phyloP scores from a whole-genome alignment of 2,113 vertebrate species.

The Sebastes schlegelii region DNA sequence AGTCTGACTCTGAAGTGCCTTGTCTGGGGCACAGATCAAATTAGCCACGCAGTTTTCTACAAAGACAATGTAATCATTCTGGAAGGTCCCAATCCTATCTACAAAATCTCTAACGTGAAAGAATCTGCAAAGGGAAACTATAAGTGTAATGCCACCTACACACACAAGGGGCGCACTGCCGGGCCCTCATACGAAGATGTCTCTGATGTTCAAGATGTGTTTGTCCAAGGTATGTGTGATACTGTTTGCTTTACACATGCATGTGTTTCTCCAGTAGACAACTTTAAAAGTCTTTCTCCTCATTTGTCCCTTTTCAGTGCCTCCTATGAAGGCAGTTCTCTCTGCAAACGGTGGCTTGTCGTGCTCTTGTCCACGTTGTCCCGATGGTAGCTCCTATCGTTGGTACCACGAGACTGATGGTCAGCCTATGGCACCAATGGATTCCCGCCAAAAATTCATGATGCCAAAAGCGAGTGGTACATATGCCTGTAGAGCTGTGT shows the following conservation, averaged over 20 bases:
- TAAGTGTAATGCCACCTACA: constrained; percentile 52
- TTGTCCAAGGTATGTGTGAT: constrained; percentile 41
- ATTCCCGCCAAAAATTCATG: accelerated
- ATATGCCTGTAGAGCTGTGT: constrained; percentile 45
- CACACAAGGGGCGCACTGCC: accelerated
- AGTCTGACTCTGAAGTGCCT: constrained; percentile 55
- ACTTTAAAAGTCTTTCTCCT: not conserved
- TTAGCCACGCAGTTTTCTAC: not conserved
- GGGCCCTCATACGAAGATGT: accelerated
- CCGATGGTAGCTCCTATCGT: accelerated
- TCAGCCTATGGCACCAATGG: accelerated
- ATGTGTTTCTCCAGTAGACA: not conserved
- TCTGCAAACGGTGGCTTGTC: accelerated
- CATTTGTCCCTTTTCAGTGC: not conserved
- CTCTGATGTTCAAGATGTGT: constrained; percentile 53
- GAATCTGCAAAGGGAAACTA: constrained; percentile 6
- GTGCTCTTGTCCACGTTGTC: constrained; percentile 23
- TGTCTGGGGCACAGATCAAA: constrained; percentile 12
- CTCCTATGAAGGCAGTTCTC: not conserved
- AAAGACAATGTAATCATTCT: accelerated
- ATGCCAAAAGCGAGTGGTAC: not conserved
- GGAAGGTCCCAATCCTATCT: accelerated
- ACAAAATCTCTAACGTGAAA: not conserved
- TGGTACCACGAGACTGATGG: not conserved
- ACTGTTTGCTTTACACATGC: not conserved